Evolutionary conservation across 2,888 invertebrate genomes (phyloP).

Genomic region (Dryobota labecula): DNA sequence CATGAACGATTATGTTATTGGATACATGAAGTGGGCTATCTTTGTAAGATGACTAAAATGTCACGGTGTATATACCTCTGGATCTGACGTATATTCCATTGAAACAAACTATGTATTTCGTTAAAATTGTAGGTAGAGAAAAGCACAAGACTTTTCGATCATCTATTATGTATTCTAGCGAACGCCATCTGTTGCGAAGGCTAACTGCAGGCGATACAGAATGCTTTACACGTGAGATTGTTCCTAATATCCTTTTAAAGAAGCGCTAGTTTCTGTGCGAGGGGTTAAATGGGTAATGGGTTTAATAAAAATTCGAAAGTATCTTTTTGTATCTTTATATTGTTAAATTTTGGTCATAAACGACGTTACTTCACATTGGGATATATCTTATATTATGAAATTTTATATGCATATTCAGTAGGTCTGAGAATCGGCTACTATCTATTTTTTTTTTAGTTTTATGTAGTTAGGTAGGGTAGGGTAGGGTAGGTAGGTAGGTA

Average conservation of each 20-base stretch:
- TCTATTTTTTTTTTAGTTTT: no score
- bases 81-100: no score
- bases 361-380: neutral
- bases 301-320: neutral
- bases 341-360: neutral
- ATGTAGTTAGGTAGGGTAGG: no score
- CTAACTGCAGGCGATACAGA: conserved; percentile 48
- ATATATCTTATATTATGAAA: no score
- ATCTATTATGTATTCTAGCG: conserved; percentile 58
- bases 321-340: neutral
- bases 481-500: no score
- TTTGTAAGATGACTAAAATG: no score
- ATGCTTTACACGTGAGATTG: conserved; percentile 51
- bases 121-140: neutral
- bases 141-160: conserved; percentile 23
- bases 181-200: conserved; percentile 51
- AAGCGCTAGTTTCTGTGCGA: conserved; percentile 11
- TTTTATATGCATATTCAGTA: no score
- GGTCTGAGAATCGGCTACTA: no score
- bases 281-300: conserved; percentile 5
- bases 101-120: neutral
- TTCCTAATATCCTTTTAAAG: conserved; percentile 46
- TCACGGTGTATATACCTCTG: no score
- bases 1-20: no score
- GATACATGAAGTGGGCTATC: no score